These are phyloP conservation scores for Brachionus angularis DNA, from an alignment of 1,140 invertebrate species.

Conservation along the genomic window DNA sequence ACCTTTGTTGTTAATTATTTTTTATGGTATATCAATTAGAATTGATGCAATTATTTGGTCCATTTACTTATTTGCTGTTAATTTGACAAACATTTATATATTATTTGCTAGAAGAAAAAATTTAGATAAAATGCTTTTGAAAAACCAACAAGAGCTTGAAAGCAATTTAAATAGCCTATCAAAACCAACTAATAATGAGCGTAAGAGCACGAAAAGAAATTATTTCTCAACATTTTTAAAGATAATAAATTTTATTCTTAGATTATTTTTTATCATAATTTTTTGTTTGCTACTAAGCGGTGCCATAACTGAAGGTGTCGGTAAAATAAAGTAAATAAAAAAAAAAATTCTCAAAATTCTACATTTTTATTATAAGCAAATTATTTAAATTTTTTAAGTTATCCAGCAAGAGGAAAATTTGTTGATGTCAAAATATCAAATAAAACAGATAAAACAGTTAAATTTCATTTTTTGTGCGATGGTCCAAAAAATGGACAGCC, in stretches of 20 bases:
- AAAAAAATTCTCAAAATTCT: too few relatives aligned
- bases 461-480: constrained; percentile 37
- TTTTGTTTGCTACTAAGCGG: too few relatives aligned
- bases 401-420: constrained; percentile 35
- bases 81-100: constrained; percentile 8
- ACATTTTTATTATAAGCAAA: neutral
- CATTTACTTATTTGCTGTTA: constrained; percentile 34
- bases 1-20: neutral
- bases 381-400: neutral
- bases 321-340: too few relatives aligned
- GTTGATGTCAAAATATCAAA: constrained; percentile 8
- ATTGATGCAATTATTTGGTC: constrained; percentile 5
- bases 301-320: too few relatives aligned
- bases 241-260: neutral
- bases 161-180: too few relatives aligned
- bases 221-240: too few relatives aligned
- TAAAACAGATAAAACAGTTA: neutral
- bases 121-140: neutral
- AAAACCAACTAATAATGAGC: too few relatives aligned
- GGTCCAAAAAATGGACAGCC: neutral
- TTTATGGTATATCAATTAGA: neutral
- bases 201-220: too few relatives aligned
- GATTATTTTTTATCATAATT: neutral
- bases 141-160: neutral
- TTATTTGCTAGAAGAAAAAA: neutral